Evolutionary conservation across 2,113 vertebrate species (phyloP).

Genomic region (Chamaetylas fuelleborni): DNA sequence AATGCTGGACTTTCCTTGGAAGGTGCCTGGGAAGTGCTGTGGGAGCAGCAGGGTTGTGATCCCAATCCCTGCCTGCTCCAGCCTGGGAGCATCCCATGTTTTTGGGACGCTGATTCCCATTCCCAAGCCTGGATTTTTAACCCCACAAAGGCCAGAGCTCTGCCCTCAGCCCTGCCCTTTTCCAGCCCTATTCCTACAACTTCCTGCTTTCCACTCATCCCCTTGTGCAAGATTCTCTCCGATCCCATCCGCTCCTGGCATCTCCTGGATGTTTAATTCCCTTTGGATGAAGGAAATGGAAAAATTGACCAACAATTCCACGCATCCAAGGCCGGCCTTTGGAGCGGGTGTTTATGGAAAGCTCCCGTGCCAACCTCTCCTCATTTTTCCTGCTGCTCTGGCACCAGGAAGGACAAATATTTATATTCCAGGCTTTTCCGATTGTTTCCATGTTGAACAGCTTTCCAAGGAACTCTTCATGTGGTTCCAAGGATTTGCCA

Average conservation of each 20-base stretch:
- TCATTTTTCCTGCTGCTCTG: conserved; percentile 73
- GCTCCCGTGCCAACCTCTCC: conserved; percentile 73
- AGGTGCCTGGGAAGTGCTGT: rapidly evolving
- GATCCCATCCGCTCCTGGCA: conserved; percentile 53
- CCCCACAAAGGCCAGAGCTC: neutral
- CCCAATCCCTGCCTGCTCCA: neutral
- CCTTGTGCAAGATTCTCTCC: conserved; percentile 4
- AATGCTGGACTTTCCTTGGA: neutral
- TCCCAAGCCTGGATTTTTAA: neutral
- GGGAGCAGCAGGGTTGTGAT: neutral
- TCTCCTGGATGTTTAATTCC: conserved; percentile 69
- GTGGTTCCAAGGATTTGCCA: conserved; percentile 72
- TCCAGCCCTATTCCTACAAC: neutral
- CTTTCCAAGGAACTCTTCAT: conserved; percentile 71
- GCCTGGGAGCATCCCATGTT: rapidly evolving
- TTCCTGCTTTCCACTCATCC: neutral
- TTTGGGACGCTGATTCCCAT: neutral
- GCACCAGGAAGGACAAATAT: conserved; percentile 77
- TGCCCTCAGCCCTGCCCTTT: neutral
- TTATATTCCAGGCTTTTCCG: conserved; percentile 74
- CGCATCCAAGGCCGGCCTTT: conserved; percentile 65
- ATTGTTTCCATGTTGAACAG: conserved; percentile 65
- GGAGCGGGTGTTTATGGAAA: conserved; percentile 78
- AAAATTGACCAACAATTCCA: conserved; percentile 76
- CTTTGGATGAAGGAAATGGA: conserved; percentile 74